Percentiles rank a stretch among this genome's conserved stretches.
These are phyloP conservation scores for Eunapius fragilis DNA, from an alignment of 37 sponge, comb jelly and placozoan genomes.

Conservation along the genomic window DNA sequence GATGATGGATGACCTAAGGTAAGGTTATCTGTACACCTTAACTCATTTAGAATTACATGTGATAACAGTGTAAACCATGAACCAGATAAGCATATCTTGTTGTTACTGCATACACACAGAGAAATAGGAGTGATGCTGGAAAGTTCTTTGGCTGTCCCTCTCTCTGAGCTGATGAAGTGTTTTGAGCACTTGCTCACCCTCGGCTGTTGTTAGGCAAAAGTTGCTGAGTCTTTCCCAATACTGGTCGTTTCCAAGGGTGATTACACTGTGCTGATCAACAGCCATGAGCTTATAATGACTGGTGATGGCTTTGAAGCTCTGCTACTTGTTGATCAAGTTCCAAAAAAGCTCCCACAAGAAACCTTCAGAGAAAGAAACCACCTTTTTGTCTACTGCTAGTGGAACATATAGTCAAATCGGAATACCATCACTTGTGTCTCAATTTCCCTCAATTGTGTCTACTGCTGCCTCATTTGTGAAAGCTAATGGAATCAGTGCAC, in stretches of 20 bases:
- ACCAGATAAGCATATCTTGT: background rate
- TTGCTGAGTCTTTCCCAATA: background rate
- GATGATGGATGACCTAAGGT: background rate
- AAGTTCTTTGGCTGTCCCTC: background rate
- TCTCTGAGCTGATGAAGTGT: background rate
- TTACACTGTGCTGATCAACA: background rate
- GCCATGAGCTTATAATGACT: background rate
- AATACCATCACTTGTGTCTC: background rate
- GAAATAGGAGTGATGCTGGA: background rate
- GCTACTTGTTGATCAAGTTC: background rate
- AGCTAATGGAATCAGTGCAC: constrained; percentile 20
- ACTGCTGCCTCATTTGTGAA: constrained; percentile 12
- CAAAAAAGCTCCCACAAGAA: background rate
- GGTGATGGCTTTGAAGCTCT: background rate
- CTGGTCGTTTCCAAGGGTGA: background rate
- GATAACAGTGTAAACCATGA: background rate
- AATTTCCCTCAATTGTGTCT: background rate
- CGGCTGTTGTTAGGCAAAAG: background rate
- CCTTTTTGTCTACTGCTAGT: background rate
- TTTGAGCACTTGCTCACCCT: background rate
- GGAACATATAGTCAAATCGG: background rate
- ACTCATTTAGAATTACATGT: background rate
- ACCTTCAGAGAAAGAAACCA: background rate
- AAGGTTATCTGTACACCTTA: background rate
- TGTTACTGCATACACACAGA: background rate